These are phyloP conservation scores for Drosophila ambigua DNA, from an alignment of 1,140 invertebrate genomes.

Conservation along the genomic window DNA sequence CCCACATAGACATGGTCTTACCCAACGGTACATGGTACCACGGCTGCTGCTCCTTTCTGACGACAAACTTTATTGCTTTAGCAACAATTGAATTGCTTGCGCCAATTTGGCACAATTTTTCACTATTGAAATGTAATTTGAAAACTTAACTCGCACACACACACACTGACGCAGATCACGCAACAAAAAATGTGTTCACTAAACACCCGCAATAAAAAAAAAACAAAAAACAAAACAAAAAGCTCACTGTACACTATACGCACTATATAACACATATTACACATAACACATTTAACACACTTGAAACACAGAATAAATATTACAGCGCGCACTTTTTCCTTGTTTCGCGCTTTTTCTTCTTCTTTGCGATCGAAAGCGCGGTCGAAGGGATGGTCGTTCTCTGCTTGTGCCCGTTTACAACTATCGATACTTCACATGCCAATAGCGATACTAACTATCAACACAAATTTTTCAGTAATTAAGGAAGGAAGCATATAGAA, in stretches of 20 bases:
- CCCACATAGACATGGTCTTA: conserved; percentile 4
- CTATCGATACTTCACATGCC: no score
- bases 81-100: conserved; percentile 41
- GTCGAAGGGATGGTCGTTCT: no score
- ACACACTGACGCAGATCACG: conserved; percentile 1
- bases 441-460: no score
- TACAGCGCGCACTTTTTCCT: no score
- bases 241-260: background rate
- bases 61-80: conserved; percentile 52
- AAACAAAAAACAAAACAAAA: background rate
- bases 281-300: no score
- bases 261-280: background rate
- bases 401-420: no score
- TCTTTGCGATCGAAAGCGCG: no score
- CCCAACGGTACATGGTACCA: conserved; percentile 5
- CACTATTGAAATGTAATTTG: conserved; percentile 20
- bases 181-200: conserved; percentile 2
- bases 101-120: conserved; percentile 46
- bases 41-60: conserved; percentile 4
- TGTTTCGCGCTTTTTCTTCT: no score
- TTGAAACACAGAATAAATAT: no score
- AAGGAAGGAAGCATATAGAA: no score
- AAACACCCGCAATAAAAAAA: background rate
- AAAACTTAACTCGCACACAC: conserved; percentile 7
- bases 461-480: no score